A percentile compares a stretch with the other conserved stretches of the same genome.
Evolutionary conservation across 2,888 invertebrate genomes (phyloP).

Genomic region (Gonocerus acuteangulatus): DNA sequence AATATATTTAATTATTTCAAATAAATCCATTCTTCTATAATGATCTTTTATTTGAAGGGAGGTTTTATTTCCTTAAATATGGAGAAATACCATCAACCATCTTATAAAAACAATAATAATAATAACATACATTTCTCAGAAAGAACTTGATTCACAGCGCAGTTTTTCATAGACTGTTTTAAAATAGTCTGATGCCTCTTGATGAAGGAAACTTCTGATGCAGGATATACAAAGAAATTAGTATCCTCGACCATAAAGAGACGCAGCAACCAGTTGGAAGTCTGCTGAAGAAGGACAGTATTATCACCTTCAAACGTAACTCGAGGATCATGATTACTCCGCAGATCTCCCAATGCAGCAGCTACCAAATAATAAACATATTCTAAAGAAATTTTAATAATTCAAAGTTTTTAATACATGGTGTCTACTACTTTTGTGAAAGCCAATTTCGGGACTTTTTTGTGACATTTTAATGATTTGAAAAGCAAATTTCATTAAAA

Average conservation of each 20-base stretch:
- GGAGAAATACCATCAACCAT: too few relatives aligned
- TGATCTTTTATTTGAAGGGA: too few relatives aligned
- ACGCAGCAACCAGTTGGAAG: conserved; percentile 69
- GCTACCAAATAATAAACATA: conserved; percentile 12
- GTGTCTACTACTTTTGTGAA: too few relatives aligned
- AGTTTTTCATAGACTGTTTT: neutral
- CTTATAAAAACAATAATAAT: too few relatives aligned
- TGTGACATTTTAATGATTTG: too few relatives aligned
- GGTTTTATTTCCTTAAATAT: too few relatives aligned
- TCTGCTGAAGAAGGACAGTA: conserved; percentile 81
- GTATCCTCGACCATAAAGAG: conserved; percentile 18
- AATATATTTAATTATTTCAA: too few relatives aligned
- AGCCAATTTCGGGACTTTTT: too few relatives aligned
- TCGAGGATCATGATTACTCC: conserved; percentile 80
- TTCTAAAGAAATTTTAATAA: too few relatives aligned
- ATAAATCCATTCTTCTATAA: too few relatives aligned
- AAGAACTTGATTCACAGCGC: conserved; percentile 12
- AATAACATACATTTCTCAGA: conserved; percentile 32
- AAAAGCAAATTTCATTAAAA: too few relatives aligned
- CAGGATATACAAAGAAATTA: conserved; percentile 27
- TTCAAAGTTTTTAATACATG: too few relatives aligned
- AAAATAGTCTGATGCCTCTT: conserved; percentile 8
- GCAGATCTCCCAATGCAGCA: conserved; percentile 56
- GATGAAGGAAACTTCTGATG: conserved; percentile 26
- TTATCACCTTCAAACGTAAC: conserved; percentile 93